A percentile compares a stretch with the other conserved stretches of the same genome.
Conservation (phyloP, 2,113 vertebrate genomes). For the Ivindomyrus marchei region DNA sequence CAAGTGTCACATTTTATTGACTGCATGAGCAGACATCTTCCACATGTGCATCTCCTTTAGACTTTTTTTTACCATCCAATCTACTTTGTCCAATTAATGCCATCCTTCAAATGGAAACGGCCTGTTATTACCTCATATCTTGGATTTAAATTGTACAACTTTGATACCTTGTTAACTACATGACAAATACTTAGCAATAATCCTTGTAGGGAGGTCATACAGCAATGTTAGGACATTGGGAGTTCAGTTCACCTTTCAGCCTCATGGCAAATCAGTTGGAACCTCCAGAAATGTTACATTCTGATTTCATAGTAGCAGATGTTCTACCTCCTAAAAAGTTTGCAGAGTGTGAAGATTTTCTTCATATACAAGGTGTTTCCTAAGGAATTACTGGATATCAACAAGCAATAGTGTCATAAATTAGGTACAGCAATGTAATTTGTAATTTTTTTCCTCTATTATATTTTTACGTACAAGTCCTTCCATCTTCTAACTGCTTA, state of each 20-base stretch:
- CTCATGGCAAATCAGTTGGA: not conserved
- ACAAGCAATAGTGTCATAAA: no score
- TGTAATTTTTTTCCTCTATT: no score
- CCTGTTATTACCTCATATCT: not conserved
- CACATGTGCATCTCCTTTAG: conserved; percentile 40
- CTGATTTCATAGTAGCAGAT: not conserved
- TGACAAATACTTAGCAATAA: not conserved
- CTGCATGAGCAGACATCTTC: not conserved
- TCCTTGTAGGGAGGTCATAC: not conserved
- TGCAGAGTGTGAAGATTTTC: not conserved
- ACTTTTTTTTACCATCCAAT: conserved; percentile 39
- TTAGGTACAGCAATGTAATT: no score
- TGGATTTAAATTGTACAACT: not conserved
- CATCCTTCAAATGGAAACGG: not conserved
- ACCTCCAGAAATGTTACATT: not conserved
- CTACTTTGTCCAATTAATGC: conserved; percentile 27
- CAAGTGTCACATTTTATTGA: conserved; percentile 51
- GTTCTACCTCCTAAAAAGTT: not conserved
- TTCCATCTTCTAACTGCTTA: not conserved
- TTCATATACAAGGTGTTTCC: not conserved
- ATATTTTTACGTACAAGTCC: not conserved
- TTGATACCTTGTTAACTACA: not conserved
- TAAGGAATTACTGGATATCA: no score
- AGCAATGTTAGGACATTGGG: not conserved
- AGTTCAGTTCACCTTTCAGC: not conserved